Evolutionary conservation across 2,113 vertebrate genomes (phyloP), one percentile per base, ranked within the genome.

Genomic region (Deroptyus accipitrinus): DNA sequence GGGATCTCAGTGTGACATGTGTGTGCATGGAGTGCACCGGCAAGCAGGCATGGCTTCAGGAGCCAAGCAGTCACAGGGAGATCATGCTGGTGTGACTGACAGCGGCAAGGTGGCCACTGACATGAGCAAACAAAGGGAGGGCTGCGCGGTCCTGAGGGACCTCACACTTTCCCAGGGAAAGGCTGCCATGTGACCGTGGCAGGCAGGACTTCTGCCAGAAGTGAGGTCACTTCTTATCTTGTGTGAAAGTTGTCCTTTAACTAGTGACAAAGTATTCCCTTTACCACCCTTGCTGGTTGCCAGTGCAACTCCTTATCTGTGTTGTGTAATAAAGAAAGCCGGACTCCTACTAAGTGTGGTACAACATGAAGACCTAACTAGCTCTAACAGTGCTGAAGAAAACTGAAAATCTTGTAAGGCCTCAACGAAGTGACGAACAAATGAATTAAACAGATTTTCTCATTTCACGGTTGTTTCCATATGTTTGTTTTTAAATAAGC

Each of bases 21-120:
- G 2, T 6, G 13, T 17, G 12, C 19, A 18, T 2, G 23, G 52
- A 52, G 31, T 37, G 68, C 6, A 1, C 28, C 5, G 25, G 42
- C 13, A 55, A 31, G 22, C 2, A 61, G 44, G 11, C 52, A 35
- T 0, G 0, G 78, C 37, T 23, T 39, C 33, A 28, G 77, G 15
- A 73, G 81, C 14, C 46, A 44, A 31, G n/a, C 24, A 70, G 46
- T 23, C n/a, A 28, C 0, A 0, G 30, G 24, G 31, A 70, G 9
- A 35, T 20, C 3, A 2, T 1, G 3, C 0, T 0, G 17, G 4
- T 79, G 62, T 15, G 44, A 52, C 55, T 35, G 46, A 19, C 0
- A 0, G 33, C 7, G 15, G 39, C 64, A 27, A 17, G 35, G 59
- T 7, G n/a, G 62, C 16, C 35, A 55, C 30, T 67, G 27, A 19